Evolutionary conservation across 2,113 vertebrate genomes (phyloP), one percentile per base, ranked within the genome.

Genomic region (Lanius ludovicianus): DNA sequence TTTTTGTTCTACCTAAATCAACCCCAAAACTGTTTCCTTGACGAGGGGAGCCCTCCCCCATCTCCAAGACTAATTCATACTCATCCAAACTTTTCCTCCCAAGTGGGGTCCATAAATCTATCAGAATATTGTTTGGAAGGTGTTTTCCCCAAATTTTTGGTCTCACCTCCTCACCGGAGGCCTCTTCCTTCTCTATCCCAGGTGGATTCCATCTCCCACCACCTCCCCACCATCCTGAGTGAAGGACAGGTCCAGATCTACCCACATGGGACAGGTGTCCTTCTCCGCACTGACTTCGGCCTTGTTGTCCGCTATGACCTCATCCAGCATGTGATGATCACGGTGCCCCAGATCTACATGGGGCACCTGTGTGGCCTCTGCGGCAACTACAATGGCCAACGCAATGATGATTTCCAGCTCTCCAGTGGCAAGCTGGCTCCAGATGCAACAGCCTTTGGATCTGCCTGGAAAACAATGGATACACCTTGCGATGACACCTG

Each of bases 351-450:
- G 27, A 96, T 70, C 64, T 97, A 98, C 87, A 65, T 83, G 80
- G 64, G 92, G 33, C 67, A 49, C n/a, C 23, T 98, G 22, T 97
- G 97, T 2, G 98, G 98, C 44, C 95, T 99, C 56, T 98, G 98
- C 5, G 98, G 98, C 31, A 95, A 98, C 86, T 98, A 97, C 87
- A 97, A 98, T 0, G 89, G 87, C 6, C 47, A 95, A 25, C 15
- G 10, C 2, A 19, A 79, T 1, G 94, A 98, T 1, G 97, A 98
- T 11, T 92, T 98, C 67, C 96, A 62, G 90, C 97, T 97, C 21
- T 97, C 97, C 0, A 7, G 77, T 0, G 98, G 97, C 83, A 95
- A 69, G 0, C 44, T 65, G 24, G 92, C 93, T 7, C 30, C 79
- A 15, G 50, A 49, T 7, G 20, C 35, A 7, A 52, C 15, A 1